Percentiles rank a stretch among this genome's conserved stretches.
These are phyloP conservation scores for Rhabdophis nuchalis DNA, from an alignment of 2,797 vertebrate genomes.

Conservation along the genomic window DNA sequence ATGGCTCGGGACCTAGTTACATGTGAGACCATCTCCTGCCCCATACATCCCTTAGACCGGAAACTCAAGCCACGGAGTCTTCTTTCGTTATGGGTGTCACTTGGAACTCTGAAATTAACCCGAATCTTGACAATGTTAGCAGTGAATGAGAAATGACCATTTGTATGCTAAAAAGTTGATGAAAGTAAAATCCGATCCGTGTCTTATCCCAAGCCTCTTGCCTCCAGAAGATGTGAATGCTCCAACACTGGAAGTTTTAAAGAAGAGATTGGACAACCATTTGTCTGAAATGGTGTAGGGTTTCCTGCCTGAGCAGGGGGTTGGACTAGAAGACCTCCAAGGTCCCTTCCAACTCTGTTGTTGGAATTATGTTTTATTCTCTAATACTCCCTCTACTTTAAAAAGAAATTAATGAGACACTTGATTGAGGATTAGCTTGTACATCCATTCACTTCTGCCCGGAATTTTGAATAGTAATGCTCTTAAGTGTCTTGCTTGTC, in stretches of 20 bases:
- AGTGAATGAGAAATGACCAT: constrained; percentile 3
- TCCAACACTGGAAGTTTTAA: neutral
- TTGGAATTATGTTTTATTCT: neutral
- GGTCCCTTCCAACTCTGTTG: neutral
- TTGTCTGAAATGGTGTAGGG: neutral
- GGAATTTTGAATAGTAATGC: neutral
- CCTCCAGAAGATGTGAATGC: neutral
- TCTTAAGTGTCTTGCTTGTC: neutral
- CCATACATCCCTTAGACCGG: no score
- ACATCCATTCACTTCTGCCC: neutral
- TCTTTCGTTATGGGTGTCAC: no score
- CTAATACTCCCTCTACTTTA: neutral
- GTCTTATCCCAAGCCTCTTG: neutral
- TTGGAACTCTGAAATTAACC: no score
- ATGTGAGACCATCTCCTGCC: no score
- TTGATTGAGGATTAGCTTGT: neutral
- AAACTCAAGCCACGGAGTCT: no score
- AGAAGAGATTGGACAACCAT: neutral
- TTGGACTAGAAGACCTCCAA: neutral
- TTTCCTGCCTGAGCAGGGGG: no score
- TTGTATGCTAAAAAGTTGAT: constrained; percentile 1
- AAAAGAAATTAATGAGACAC: neutral
- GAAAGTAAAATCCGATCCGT: neutral
- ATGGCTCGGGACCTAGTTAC: no score
- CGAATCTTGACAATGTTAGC: neutral